Evolutionary conservation across 1,140 invertebrate genomes (phyloP).

Genomic region (Lordiphosa mommai): DNA sequence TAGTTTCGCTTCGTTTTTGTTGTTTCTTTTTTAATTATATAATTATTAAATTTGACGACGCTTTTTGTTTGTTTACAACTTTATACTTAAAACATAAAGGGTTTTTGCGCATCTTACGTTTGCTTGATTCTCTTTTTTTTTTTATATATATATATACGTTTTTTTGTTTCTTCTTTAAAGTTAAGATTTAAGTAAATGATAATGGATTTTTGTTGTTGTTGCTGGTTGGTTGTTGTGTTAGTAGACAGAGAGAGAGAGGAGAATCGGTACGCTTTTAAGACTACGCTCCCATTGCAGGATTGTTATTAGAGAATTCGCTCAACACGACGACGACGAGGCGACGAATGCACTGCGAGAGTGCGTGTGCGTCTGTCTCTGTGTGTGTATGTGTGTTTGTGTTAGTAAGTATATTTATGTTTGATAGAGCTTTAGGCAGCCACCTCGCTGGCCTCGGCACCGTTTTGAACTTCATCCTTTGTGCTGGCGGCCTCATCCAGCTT

Average conservation of each 20-base stretch:
- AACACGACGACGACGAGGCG: too few species aligned
- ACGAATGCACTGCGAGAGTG: background rate
- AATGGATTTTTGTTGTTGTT: slow-evolving; percentile 66
- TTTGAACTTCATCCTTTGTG: slow-evolving; percentile 78
- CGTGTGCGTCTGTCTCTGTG: slow-evolving; percentile 26
- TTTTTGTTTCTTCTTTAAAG: slow-evolving; percentile 59
- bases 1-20: slow-evolving; percentile 13
- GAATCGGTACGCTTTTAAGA: slow-evolving; percentile 62
- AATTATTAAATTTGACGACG: slow-evolving; percentile 57
- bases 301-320: slow-evolving; percentile 49
- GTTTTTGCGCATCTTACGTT: slow-evolving; percentile 50
- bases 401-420: slow-evolving; percentile 65
- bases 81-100: slow-evolving; percentile 59
- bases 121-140: slow-evolving; percentile 35
- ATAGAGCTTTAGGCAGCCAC: slow-evolving; percentile 69
- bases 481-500: slow-evolving; percentile 74
- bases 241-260: slow-evolving; percentile 54
- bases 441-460: slow-evolving; percentile 74
- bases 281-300: slow-evolving; percentile 64
- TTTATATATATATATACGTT: slow-evolving; percentile 47
- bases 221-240: slow-evolving; percentile 52
- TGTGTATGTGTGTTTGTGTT: slow-evolving; percentile 43
- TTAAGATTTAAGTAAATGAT: slow-evolving; percentile 74
- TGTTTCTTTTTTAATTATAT: slow-evolving; percentile 44
- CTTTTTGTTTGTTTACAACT: slow-evolving; percentile 58